These are phyloP conservation scores for Daboia siamensis DNA, from an alignment of 2,113 vertebrate genomes.

Conservation along the genomic window DNA sequence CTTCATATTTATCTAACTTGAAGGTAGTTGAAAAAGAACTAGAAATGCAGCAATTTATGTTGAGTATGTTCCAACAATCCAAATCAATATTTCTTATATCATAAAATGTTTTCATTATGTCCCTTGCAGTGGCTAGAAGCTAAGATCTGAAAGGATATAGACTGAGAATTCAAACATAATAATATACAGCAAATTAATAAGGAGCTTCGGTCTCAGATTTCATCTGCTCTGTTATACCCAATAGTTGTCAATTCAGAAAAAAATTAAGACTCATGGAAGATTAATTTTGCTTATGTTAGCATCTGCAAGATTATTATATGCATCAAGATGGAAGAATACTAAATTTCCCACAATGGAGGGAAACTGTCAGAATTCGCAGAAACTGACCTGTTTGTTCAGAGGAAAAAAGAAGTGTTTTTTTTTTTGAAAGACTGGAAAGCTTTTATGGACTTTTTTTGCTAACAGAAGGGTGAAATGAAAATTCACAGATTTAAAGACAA, in stretches of 20 bases:
- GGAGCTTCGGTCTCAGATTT: background rate
- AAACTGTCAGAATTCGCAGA: background rate
- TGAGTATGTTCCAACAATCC: background rate
- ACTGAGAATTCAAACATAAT: background rate
- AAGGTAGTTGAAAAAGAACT: background rate
- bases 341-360: background rate
- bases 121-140: background rate
- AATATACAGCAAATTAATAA: background rate
- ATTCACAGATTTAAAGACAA: background rate
- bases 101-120: background rate
- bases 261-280: background rate
- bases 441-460: background rate
- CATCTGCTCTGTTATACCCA: background rate
- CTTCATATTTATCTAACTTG: background rate
- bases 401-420: background rate
- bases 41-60: background rate
- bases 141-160: background rate
- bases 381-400: background rate
- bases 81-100: background rate
- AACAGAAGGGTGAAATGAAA: background rate
- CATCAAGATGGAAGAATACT: background rate
- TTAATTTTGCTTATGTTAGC: background rate
- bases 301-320: background rate
- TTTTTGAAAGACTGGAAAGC: background rate
- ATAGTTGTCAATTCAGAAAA: background rate